Evolutionary conservation across 2,888 invertebrate genomes (phyloP).

Genomic region (Brachyopa scutellaris): DNA sequence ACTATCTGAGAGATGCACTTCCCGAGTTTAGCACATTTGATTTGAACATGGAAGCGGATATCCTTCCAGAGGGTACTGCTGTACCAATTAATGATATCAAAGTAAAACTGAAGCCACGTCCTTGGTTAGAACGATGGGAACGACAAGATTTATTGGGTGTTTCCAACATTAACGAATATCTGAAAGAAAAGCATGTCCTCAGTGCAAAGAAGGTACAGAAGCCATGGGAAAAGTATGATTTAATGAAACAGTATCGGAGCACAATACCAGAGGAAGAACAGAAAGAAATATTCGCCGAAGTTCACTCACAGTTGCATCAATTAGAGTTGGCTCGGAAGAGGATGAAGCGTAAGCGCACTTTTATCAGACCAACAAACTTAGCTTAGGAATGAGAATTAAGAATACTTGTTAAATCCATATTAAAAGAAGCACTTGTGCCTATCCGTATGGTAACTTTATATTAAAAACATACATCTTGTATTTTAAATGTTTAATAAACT

Average conservation of each 20-base stretch:
- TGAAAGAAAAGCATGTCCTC: conserved; percentile 83
- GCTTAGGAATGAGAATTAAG: conserved; percentile 74
- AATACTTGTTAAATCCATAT: too few relatives aligned
- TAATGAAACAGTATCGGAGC: conserved; percentile 95
- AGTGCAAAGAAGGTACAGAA: conserved; percentile 85
- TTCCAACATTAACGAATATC: conserved; percentile 84
- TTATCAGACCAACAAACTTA: conserved; percentile 84
- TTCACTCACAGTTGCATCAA: conserved; percentile 88
- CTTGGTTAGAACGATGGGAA: conserved; percentile 97
- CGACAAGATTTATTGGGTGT: conserved; percentile 89
- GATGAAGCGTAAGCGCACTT: conserved; percentile 85
- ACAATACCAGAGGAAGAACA: conserved; percentile 95
- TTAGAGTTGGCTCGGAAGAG: conserved; percentile 86
- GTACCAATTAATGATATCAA: conserved; percentile 90
- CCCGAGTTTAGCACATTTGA: conserved; percentile 96
- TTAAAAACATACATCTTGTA: too few relatives aligned
- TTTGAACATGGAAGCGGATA: conserved; percentile 93
- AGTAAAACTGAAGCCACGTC: conserved; percentile 89
- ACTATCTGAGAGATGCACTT: conserved; percentile 94
- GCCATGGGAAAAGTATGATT: conserved; percentile 95
- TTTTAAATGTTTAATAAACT: too few relatives aligned
- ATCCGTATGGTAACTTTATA: too few relatives aligned
- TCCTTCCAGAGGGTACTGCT: conserved; percentile 88
- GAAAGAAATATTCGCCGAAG: conserved; percentile 91
- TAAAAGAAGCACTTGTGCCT: too few relatives aligned